These are phyloP conservation scores for Heliangelus exortis DNA, from an alignment of 2,797 vertebrate species.

Conservation along the genomic window DNA sequence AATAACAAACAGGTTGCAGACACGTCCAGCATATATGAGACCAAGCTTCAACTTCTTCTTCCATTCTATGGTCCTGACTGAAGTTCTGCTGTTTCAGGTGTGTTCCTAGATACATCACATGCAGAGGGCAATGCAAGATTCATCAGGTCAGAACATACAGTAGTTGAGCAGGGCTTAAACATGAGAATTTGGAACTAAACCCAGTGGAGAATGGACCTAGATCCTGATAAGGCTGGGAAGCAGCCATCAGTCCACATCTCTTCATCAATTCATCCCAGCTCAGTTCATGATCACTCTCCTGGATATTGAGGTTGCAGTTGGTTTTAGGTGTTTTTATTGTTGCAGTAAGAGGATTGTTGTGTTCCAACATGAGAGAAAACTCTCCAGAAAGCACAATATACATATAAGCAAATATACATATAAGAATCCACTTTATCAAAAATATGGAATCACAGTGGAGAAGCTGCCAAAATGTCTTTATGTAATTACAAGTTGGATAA, in stretches of 20 bases:
- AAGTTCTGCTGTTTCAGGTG: background rate
- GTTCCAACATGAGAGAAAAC: background rate
- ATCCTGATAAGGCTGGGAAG: background rate
- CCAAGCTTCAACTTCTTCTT: background rate
- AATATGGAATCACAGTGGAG: background rate
- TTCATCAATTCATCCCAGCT: background rate
- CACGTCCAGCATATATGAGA: background rate
- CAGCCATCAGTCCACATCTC: background rate
- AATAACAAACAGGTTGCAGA: background rate
- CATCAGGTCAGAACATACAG: background rate
- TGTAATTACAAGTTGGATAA: background rate
- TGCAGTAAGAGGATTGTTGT: background rate
- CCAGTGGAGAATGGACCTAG: background rate
- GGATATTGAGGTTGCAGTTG: background rate
- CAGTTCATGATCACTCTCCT: background rate
- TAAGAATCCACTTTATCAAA: background rate
- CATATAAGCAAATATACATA: background rate
- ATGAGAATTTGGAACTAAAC: background rate
- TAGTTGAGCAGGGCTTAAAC: background rate
- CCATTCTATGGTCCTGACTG: background rate
- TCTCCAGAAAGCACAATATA: background rate
- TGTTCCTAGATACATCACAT: background rate
- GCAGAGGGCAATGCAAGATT: background rate
- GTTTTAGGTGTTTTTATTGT: background rate
- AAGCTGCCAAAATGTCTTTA: background rate